Conservation (phyloP, 2,888 invertebrate species). For the Stenolophus ochropezus region DNA sequence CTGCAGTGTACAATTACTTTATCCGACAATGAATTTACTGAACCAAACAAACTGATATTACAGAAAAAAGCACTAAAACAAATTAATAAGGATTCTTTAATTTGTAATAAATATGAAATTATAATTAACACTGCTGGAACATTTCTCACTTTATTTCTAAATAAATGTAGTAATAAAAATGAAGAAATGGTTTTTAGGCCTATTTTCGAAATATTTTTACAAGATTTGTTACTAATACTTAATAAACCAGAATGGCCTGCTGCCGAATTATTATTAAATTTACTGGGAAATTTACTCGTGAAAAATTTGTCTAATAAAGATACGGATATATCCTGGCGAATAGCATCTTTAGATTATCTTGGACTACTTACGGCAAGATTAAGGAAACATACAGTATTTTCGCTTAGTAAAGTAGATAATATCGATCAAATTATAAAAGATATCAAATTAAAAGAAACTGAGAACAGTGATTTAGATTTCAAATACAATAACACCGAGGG, state of each 20-base stretch:
- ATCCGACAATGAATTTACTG: constrained; percentile 80
- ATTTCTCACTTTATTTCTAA: constrained; percentile 96
- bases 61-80: constrained; percentile 66
- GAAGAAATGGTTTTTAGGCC: constrained; percentile 97
- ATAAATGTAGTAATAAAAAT: constrained; percentile 92
- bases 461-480: constrained; percentile 79
- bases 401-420: constrained; percentile 89
- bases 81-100: constrained; percentile 90
- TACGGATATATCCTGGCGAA: constrained; percentile 95
- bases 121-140: constrained; percentile 95
- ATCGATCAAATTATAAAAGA: constrained; percentile 95
- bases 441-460: constrained; percentile 89
- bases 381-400: constrained; percentile 93
- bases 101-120: constrained; percentile 94
- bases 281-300: constrained; percentile 89
- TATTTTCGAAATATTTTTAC: constrained; percentile 98
- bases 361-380: constrained; percentile 96
- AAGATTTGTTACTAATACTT: constrained; percentile 96
- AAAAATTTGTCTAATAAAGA: constrained; percentile 92
- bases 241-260: constrained; percentile 99
- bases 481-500: constrained; percentile 77
- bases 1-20: constrained; percentile 97
- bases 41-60: constrained; percentile 68
- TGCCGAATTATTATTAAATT: constrained; percentile 92
- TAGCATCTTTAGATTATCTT: constrained; percentile 97